A percentile compares a stretch with the other conserved stretches of the same genome.
Conservation (phyloP, 2,113 vertebrate species). For the Argyrosomus japonicus region DNA sequence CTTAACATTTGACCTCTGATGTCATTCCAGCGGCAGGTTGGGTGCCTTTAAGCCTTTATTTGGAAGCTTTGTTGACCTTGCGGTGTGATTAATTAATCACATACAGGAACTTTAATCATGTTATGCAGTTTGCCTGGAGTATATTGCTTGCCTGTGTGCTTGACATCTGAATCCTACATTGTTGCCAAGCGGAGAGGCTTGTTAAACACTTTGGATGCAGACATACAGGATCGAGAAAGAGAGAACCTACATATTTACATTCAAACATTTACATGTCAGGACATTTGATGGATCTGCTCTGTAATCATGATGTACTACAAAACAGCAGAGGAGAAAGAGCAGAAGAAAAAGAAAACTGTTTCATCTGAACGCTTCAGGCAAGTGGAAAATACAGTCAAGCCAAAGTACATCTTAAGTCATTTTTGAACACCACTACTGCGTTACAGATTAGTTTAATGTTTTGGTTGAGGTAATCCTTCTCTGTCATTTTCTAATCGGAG, state of each 20-base stretch:
- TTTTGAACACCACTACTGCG: constrained; percentile 56
- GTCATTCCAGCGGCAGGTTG: constrained; percentile 67
- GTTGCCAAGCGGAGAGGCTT: constrained; percentile 41
- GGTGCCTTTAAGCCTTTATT: constrained; percentile 59
- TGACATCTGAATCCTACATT: constrained; percentile 52
- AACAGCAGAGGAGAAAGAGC: constrained; percentile 31
- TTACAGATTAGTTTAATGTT: constrained; percentile 63
- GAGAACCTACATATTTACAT: constrained; percentile 44
- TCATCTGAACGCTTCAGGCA: constrained; percentile 57
- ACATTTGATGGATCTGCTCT: constrained; percentile 53
- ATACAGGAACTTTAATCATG: constrained; percentile 68
- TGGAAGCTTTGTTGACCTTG: constrained; percentile 58
- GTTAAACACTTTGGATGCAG: constrained; percentile 39
- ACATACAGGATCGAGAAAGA: constrained; percentile 26
- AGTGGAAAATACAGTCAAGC: constrained; percentile 55
- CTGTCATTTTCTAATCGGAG: constrained; percentile 55
- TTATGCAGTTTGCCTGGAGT: constrained; percentile 22
- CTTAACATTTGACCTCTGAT: constrained; percentile 79
- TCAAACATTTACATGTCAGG: constrained; percentile 46
- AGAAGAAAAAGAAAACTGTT: constrained; percentile 32
- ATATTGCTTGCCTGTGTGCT: constrained; percentile 39
- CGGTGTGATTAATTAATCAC: constrained; percentile 72
- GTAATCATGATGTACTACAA: constrained; percentile 43
- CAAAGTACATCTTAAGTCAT: constrained; percentile 68
- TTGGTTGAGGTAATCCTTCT: constrained; percentile 58